Percentiles rank a stretch among this genome's conserved stretches.
These are phyloP conservation scores for Agrochola litura DNA, from an alignment of 2,888 invertebrate species.

Conservation along the genomic window DNA sequence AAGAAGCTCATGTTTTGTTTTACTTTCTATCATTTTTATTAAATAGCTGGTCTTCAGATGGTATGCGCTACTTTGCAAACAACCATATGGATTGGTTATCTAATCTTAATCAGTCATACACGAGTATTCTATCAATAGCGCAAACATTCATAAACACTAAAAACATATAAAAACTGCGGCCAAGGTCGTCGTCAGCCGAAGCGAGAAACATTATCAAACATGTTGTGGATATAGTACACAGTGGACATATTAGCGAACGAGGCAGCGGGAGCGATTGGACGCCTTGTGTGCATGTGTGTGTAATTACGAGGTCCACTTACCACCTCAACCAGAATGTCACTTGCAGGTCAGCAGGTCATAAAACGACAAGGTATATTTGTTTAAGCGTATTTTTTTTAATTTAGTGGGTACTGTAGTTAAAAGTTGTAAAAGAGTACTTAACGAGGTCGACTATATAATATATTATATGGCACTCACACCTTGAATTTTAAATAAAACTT, in stretches of 20 bases:
- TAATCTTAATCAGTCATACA: constrained; percentile 12
- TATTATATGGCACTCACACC: background rate
- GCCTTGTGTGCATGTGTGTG: too few relatives aligned
- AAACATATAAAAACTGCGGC: constrained; percentile 15
- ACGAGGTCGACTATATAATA: background rate
- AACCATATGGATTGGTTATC: background rate
- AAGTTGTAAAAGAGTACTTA: background rate
- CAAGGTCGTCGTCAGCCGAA: constrained; percentile 41
- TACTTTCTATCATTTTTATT: too few relatives aligned
- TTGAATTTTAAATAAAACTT: background rate
- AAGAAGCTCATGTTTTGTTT: background rate
- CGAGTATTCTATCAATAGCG: background rate
- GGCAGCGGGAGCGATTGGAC: constrained; percentile 20
- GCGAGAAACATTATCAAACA: constrained; percentile 33
- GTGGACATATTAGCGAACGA: background rate
- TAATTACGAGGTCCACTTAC: too few relatives aligned
- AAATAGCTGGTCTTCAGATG: background rate
- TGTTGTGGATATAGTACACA: constrained; percentile 12
- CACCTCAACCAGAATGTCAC: background rate
- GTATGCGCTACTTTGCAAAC: background rate
- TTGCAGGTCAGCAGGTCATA: too few relatives aligned
- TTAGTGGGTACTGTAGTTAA: background rate
- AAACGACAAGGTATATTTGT: too few relatives aligned
- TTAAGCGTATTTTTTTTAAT: too few relatives aligned
- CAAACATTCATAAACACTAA: constrained; percentile 2